Conservation (phyloP, 1,140 invertebrate genomes). For the Muscidifurax raptorellus region DNA sequence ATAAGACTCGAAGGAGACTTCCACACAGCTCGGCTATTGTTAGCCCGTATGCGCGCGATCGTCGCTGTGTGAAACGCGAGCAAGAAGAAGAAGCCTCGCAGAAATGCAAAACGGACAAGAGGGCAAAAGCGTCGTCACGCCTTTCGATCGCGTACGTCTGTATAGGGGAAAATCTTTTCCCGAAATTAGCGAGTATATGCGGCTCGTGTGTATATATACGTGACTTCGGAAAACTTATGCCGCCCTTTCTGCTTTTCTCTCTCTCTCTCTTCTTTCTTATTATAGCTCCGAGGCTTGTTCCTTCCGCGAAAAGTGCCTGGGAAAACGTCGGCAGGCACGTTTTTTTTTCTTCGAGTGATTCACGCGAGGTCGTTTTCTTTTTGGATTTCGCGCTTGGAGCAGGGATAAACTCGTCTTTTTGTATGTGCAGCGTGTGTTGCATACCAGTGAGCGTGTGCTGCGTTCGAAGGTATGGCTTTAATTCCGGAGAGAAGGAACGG, state of each 20-base stretch:
- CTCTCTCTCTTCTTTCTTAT: too few relatives aligned
- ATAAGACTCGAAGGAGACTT: not conserved
- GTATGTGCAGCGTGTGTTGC: not conserved
- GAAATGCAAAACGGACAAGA: not conserved
- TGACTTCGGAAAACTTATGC: conserved; percentile 10
- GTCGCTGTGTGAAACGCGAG: not conserved
- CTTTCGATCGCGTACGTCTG: not conserved
- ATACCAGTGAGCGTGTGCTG: not conserved
- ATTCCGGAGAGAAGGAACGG: not conserved
- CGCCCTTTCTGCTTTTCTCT: too few relatives aligned
- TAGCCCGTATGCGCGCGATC: not conserved
- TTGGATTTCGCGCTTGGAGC: not conserved
- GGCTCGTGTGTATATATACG: too few relatives aligned
- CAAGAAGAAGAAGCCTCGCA: not conserved
- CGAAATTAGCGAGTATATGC: not conserved
- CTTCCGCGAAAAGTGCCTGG: conserved; percentile 25
- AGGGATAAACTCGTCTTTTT: not conserved
- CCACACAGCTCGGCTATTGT: conserved; percentile 26
- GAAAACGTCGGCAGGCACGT: not conserved
- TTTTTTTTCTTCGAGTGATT: not conserved
- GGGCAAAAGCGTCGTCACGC: not conserved
- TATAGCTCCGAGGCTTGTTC: not conserved
- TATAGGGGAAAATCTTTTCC: not conserved
- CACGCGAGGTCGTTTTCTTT: not conserved
- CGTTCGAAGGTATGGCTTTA: not conserved